Conservation (phyloP, 2,888 invertebrate genomes). For the Ichneumoninae sp. region DNA sequence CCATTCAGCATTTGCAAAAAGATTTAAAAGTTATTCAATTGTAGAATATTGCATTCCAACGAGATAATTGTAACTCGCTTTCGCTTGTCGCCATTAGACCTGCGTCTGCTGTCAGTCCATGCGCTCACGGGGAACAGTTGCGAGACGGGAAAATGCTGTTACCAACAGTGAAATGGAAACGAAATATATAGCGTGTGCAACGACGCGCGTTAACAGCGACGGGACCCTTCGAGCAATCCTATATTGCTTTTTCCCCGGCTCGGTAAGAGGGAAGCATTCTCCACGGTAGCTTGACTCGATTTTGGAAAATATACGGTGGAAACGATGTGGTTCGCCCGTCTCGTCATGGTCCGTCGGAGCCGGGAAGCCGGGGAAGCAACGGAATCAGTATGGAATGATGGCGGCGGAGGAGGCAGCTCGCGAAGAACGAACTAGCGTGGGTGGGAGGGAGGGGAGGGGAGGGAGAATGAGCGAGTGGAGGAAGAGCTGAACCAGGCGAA, state of each 20-base stretch:
- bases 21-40: not conserved
- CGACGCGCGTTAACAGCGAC: not conserved
- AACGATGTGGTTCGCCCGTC: conserved; percentile 39
- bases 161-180: conserved; percentile 16
- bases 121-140: not conserved
- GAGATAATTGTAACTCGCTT: not conserved
- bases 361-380: conserved; percentile 11
- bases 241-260: conserved; percentile 14
- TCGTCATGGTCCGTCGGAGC: conserved; percentile 60
- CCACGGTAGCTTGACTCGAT: conserved; percentile 39
- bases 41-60: not conserved
- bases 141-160: not conserved
- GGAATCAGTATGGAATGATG: conserved; percentile 25
- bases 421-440: conserved; percentile 68
- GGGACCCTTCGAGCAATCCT: conserved; percentile 21
- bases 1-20: not conserved
- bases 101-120: not conserved
- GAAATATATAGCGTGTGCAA: not conserved
- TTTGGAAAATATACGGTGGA: conserved; percentile 48
- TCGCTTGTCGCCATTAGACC: not conserved
- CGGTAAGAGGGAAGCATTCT: conserved; percentile 29
- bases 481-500: conserved; percentile 44
- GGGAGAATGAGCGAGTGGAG: conserved; percentile 37
- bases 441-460: conserved; percentile 25
- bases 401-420: conserved; percentile 33